phyloP scores from a whole-genome alignment of 2,888 invertebrate species.

The Hoplodrina ambigua region DNA sequence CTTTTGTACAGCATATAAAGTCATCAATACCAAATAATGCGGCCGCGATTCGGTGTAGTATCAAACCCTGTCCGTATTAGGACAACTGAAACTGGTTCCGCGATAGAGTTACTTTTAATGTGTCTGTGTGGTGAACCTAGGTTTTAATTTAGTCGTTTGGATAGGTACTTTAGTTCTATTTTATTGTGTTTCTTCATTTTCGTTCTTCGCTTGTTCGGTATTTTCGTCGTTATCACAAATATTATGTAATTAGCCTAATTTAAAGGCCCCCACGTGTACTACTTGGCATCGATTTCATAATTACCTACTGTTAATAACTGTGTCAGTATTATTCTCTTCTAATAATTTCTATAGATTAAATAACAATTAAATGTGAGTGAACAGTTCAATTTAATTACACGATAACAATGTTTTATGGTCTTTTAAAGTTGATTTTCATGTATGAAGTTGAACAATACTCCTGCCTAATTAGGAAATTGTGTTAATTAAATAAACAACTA shows the following conservation, averaged over 20 bases:
- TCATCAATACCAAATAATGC: slow-evolving; percentile 38
- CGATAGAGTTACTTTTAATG: slow-evolving; percentile 10
- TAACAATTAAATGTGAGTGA: not conserved
- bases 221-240: not conserved
- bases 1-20: slow-evolving; percentile 37
- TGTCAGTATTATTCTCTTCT: slow-evolving; percentile 1
- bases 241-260: not conserved
- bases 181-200: not conserved
- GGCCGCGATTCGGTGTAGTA: slow-evolving; percentile 26
- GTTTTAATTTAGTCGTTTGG: not conserved
- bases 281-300: not conserved
- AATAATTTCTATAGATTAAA: slow-evolving; percentile 10
- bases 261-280: not conserved
- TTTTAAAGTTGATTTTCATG: slow-evolving; percentile 11
- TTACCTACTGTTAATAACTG: slow-evolving; percentile 11
- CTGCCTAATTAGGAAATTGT: slow-evolving; percentile 26
- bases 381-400: slow-evolving; percentile 15
- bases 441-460: slow-evolving; percentile 11
- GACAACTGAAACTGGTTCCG: slow-evolving; percentile 34
- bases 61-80: slow-evolving; percentile 25
- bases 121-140: not conserved
- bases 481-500: slow-evolving; percentile 24
- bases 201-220: not conserved
- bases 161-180: not conserved
- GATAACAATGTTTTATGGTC: slow-evolving; percentile 10